phyloP scores from a whole-genome alignment of 2,888 invertebrate species.

The Catotricha subobsoleta region DNA sequence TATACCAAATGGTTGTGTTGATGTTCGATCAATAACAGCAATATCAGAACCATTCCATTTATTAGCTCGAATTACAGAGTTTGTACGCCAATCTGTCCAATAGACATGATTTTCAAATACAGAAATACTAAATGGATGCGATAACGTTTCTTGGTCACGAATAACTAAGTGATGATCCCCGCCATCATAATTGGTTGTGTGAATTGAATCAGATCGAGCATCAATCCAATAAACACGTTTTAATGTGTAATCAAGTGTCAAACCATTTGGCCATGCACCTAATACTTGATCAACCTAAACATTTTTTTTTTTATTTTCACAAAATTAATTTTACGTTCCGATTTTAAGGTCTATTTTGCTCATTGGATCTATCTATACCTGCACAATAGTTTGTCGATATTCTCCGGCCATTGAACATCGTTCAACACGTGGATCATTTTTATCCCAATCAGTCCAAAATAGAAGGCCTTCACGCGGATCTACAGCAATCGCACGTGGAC shows the following conservation, averaged over 20 bases:
- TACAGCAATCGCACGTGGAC: constrained; percentile 63
- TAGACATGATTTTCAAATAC: constrained; percentile 74
- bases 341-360: not conserved
- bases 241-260: constrained; percentile 58
- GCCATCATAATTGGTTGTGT: constrained; percentile 68
- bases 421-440: constrained; percentile 60
- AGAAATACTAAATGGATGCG: constrained; percentile 79
- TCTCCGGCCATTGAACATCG: constrained; percentile 64
- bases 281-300: constrained; percentile 24
- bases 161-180: constrained; percentile 38
- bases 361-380: constrained; percentile 30
- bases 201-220: constrained; percentile 76
- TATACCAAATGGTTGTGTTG: constrained; percentile 80
- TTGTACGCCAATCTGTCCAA: constrained; percentile 89
- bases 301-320: no score
- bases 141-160: constrained; percentile 36
- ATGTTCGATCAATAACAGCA: constrained; percentile 58
- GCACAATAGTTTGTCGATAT: constrained; percentile 38
- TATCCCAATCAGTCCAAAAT: constrained; percentile 84
- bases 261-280: constrained; percentile 72
- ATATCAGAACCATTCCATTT: constrained; percentile 74
- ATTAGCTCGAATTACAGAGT: constrained; percentile 69
- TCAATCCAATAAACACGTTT: constrained; percentile 69
- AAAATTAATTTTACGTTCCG: no score
- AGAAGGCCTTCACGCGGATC: constrained; percentile 60